phyloP scores from a whole-genome alignment of 2,888 invertebrate species.

The Iselma pallidipennis region DNA sequence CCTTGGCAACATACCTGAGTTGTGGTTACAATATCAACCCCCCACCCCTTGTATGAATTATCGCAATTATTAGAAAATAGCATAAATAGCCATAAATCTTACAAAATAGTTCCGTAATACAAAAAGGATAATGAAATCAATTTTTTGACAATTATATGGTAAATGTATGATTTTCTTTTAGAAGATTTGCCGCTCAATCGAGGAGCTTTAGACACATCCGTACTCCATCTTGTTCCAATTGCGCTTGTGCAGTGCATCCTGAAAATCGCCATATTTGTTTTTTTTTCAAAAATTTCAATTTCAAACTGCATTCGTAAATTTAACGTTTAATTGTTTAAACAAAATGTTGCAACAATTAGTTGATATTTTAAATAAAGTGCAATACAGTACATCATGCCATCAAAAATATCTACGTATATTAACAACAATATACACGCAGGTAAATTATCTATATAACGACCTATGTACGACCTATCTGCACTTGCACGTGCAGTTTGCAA shows the following conservation, averaged over 20 bases:
- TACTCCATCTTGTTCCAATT: background rate
- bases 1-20: too few species aligned
- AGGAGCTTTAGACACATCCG: background rate
- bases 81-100: too few species aligned
- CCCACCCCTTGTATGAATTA: too few species aligned
- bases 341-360: constrained; percentile 7
- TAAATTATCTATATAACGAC: constrained; percentile 8
- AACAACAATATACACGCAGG: constrained; percentile 32
- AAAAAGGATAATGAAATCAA: too few species aligned
- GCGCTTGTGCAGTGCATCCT: background rate
- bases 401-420: constrained; percentile 34
- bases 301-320: background rate
- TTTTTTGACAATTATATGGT: too few species aligned
- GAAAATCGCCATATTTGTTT: background rate
- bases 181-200: too few species aligned
- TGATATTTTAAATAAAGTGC: constrained; percentile 29
- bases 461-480: background rate
- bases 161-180: too few species aligned
- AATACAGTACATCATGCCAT: constrained; percentile 31
- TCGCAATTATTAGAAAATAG: too few species aligned
- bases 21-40: too few species aligned
- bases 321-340: background rate
- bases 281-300: background rate
- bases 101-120: too few species aligned
- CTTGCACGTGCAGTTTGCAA: too few species aligned